Conservation (phyloP, 2,113 vertebrate genomes). For the Galemys pyrenaicus region DNA sequence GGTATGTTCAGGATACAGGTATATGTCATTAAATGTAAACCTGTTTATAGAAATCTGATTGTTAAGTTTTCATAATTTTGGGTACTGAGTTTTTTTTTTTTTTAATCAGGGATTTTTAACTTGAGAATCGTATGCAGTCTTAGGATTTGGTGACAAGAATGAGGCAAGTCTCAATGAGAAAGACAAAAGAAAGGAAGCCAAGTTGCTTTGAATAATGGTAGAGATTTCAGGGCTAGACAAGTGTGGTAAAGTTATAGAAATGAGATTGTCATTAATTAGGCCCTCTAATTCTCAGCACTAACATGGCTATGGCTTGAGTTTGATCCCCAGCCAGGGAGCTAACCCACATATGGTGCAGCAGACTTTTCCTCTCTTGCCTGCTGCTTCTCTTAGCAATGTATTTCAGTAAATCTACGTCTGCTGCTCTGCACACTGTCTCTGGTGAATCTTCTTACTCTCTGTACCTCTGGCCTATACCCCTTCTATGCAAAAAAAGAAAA, state of each 20-base stretch:
- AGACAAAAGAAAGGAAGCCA: background rate
- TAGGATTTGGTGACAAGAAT: background rate
- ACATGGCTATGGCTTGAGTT: no score
- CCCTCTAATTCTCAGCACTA: no score
- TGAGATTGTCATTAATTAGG: background rate
- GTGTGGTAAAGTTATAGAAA: background rate
- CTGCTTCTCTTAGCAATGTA: no score
- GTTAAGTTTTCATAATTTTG: background rate
- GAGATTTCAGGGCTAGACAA: background rate
- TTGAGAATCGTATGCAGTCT: background rate
- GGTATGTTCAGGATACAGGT: background rate
- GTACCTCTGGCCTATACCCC: no score
- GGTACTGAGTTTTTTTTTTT: background rate
- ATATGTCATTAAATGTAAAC: conserved; percentile 32
- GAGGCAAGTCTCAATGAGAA: background rate
- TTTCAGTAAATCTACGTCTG: no score
- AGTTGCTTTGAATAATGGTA: background rate
- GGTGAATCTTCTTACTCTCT: no score
- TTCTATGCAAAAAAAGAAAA: background rate
- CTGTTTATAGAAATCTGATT: conserved; percentile 20
- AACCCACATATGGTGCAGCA: no score
- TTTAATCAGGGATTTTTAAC: background rate
- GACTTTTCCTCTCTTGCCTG: no score
- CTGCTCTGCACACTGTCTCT: no score
- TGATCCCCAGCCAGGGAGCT: no score